A percentile compares a stretch with the other conserved stretches of the same genome.
Conservation (phyloP, 2,888 invertebrate species). For the Phyllotreta cruciferae region DNA sequence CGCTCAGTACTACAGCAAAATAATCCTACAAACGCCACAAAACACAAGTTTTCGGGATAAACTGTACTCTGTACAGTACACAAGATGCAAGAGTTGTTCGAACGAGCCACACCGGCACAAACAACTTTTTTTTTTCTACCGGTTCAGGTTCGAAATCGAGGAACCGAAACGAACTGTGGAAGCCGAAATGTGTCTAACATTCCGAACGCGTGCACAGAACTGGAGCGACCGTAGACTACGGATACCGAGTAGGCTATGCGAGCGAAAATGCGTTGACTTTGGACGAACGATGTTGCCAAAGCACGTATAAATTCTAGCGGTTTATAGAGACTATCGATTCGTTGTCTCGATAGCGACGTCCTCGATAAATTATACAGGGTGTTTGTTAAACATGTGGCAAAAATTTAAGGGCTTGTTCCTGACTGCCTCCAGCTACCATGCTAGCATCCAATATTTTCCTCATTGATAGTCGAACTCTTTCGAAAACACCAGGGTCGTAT, state of each 20-base stretch:
- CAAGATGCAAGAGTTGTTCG: constrained; percentile 3
- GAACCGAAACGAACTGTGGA: constrained; percentile 28
- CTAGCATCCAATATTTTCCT: no score
- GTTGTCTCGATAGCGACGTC: no score
- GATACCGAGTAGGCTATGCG: constrained; percentile 11
- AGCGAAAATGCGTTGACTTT: constrained; percentile 33
- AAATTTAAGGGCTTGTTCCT: no score
- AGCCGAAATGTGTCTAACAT: constrained; percentile 22
- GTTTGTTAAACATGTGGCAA: no score
- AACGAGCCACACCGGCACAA: constrained; percentile 6
- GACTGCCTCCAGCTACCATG: no score
- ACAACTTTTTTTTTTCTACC: constrained; percentile 19
- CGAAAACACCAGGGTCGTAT: no score
- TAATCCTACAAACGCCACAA: background rate
- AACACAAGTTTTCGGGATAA: constrained; percentile 11
- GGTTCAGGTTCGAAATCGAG: constrained; percentile 20
- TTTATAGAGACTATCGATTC: background rate
- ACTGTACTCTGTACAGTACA: no score
- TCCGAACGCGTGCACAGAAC: constrained; percentile 32
- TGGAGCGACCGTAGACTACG: constrained; percentile 27
- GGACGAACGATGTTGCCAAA: constrained; percentile 2
- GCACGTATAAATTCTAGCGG: background rate
- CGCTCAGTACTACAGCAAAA: constrained; percentile 2
- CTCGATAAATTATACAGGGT: no score
- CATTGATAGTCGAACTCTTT: no score